Percentiles rank a stretch among this genome's conserved stretches.
phyloP scores from a whole-genome alignment of 1,140 invertebrate genomes.

The Drosophila burlai region DNA sequence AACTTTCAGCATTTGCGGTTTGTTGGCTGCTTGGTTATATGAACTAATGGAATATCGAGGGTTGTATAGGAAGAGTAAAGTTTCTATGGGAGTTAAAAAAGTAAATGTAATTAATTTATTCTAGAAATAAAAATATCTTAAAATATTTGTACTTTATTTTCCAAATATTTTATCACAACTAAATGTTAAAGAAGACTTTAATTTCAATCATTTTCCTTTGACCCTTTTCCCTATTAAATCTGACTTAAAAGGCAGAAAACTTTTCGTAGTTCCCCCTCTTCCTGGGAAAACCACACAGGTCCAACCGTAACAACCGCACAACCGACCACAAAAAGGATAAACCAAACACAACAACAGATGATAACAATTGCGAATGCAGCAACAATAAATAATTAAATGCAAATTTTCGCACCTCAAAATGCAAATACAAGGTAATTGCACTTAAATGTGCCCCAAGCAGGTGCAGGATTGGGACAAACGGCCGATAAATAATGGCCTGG shows the following conservation, averaged over 20 bases:
- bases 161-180: background rate
- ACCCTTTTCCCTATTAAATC: slow-evolving; percentile 1
- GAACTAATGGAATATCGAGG: slow-evolving; percentile 2
- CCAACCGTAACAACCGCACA: slow-evolving; percentile 26
- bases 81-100: background rate
- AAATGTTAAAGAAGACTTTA: background rate
- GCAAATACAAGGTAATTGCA: slow-evolving; percentile 64
- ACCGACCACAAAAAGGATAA: slow-evolving; percentile 25
- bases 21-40: background rate
- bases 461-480: slow-evolving; percentile 3
- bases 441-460: slow-evolving; percentile 42
- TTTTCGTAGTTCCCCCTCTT: background rate
- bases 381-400: slow-evolving; percentile 66
- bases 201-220: too few relatives aligned
- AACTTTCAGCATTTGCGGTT: slow-evolving; percentile 29
- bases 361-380: slow-evolving; percentile 51
- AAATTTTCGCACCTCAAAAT: slow-evolving; percentile 66
- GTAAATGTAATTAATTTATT: background rate
- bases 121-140: background rate
- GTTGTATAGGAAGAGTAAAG: too few relatives aligned
- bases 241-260: slow-evolving; percentile 5
- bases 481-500: slow-evolving; percentile 51
- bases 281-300: slow-evolving; percentile 35
- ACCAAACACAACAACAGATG: slow-evolving; percentile 23
- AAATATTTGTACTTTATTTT: background rate